Evolutionary conservation across 2,797 vertebrate species (phyloP).

Genomic region (Valencia hispanica): DNA sequence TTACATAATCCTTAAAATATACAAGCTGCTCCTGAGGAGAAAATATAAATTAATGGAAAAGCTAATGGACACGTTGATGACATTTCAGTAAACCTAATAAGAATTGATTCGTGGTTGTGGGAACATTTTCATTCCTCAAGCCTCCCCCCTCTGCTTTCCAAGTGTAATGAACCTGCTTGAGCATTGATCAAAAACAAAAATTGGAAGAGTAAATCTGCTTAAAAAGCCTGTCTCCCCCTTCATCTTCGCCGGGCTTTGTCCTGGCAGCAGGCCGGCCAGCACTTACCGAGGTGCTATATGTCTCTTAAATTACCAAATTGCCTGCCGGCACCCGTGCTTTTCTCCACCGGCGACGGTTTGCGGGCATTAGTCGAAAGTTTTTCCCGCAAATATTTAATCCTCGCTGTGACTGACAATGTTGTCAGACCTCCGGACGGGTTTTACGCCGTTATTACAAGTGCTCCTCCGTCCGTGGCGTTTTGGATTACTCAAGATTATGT

Average conservation of each 20-base stretch:
- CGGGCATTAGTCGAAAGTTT: conserved; percentile 76
- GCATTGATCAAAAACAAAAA: conserved; percentile 77
- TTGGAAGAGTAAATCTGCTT: conserved; percentile 78
- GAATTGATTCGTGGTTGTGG: conserved; percentile 71
- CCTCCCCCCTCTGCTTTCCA: conserved; percentile 61
- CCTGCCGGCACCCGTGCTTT: conserved; percentile 56
- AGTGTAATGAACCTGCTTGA: conserved; percentile 76
- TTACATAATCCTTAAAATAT: conserved; percentile 79
- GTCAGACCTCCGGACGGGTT: conserved; percentile 87
- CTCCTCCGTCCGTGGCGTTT: conserved; percentile 93
- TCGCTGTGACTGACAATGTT: conserved; percentile 88
- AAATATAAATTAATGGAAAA: conserved; percentile 67
- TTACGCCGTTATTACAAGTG: conserved; percentile 87
- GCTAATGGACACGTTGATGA: conserved; percentile 79
- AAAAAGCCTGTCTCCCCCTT: conserved; percentile 52
- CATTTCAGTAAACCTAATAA: conserved; percentile 71
- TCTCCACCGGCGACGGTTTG: conserved; percentile 42
- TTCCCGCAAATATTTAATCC: conserved; percentile 82
- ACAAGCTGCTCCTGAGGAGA: conserved; percentile 52
- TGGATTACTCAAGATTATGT: conserved; percentile 99
- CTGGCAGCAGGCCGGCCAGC: conserved; percentile 59
- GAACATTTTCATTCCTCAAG: conserved; percentile 61
- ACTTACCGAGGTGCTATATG: conserved; percentile 70
- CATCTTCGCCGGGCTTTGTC: conserved; percentile 69
- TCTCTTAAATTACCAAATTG: conserved; percentile 75